Evolutionary conservation across 2,797 vertebrate species (phyloP).

Genomic region (Characodon lateralis): DNA sequence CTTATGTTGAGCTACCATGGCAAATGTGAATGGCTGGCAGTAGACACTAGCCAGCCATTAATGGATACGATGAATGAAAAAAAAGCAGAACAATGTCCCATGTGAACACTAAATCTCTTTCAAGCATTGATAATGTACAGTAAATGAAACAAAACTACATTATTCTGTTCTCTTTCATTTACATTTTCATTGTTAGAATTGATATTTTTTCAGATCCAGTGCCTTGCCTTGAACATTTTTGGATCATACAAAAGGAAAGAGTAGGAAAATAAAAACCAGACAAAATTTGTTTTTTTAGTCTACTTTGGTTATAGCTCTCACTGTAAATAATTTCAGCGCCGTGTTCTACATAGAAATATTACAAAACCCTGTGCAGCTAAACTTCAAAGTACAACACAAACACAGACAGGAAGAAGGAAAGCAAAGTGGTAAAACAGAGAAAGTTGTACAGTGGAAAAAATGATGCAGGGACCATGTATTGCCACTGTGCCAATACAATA

Average conservation of each 20-base stretch:
- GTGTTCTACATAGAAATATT: slow-evolving; percentile 52
- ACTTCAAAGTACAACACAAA: slow-evolving; percentile 58
- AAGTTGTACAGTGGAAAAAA: slow-evolving; percentile 40
- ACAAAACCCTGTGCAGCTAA: slow-evolving; percentile 42
- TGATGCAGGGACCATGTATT: slow-evolving; percentile 49
- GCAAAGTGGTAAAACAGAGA: slow-evolving; percentile 29
- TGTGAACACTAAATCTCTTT: not conserved
- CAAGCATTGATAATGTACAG: not conserved
- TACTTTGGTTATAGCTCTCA: slow-evolving; percentile 5
- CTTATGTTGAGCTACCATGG: slow-evolving; percentile 49
- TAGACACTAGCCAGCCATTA: slow-evolving; percentile 50
- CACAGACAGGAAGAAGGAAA: slow-evolving; percentile 1
- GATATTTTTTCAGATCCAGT: not conserved
- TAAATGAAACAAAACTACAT: not conserved
- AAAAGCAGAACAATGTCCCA: slow-evolving; percentile 9
- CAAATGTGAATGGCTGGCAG: slow-evolving; percentile 68
- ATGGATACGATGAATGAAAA: slow-evolving; percentile 60
- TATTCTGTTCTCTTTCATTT: not conserved
- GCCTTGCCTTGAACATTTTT: not conserved
- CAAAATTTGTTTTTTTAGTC: not conserved
- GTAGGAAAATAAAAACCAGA: slow-evolving; percentile 3
- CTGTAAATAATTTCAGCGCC: slow-evolving; percentile 60
- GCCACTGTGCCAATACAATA: slow-evolving; percentile 78
- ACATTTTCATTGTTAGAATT: not conserved
- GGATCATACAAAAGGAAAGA: slow-evolving; percentile 13